These are phyloP conservation scores for Mesochorus sp. DNA, from an alignment of 2,888 invertebrate genomes.

Conservation along the genomic window DNA sequence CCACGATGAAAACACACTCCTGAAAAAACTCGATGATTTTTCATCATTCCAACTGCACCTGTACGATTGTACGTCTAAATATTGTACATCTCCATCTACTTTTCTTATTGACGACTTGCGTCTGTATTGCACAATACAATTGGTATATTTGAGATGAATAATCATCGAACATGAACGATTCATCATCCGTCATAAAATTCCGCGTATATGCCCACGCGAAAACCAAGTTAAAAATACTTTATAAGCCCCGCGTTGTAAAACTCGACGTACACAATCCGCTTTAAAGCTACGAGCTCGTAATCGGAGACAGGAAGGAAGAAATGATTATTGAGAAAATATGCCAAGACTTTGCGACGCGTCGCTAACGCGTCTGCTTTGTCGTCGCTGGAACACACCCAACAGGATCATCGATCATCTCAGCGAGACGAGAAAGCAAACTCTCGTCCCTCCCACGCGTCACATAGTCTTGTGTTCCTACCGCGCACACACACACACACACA, in stretches of 20 bases:
- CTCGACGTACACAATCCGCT: background rate
- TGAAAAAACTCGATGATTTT: no score
- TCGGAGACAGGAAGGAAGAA: conserved; percentile 47
- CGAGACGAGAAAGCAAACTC: conserved; percentile 56
- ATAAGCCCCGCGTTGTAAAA: no score
- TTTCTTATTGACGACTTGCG: no score
- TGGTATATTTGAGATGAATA: background rate
- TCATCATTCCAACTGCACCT: no score
- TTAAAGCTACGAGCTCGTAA: conserved; percentile 12
- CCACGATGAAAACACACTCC: conserved; percentile 1
- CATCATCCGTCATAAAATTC: background rate
- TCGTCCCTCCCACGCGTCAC: conserved; percentile 58
- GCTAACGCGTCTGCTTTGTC: conserved; percentile 58
- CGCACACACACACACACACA: background rate
- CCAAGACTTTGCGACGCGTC: background rate
- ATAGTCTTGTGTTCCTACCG: conserved; percentile 25
- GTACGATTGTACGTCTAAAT: no score
- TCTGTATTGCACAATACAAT: background rate
- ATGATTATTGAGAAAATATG: conserved; percentile 34
- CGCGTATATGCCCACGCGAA: background rate
- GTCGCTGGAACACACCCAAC: conserved; percentile 27
- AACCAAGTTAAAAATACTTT: no score
- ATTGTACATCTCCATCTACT: no score
- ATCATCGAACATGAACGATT: background rate
- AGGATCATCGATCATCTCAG: conserved; percentile 60